Evolutionary conservation across 2,888 invertebrate species (phyloP).

Genomic region (Heteromurus nitidus): DNA sequence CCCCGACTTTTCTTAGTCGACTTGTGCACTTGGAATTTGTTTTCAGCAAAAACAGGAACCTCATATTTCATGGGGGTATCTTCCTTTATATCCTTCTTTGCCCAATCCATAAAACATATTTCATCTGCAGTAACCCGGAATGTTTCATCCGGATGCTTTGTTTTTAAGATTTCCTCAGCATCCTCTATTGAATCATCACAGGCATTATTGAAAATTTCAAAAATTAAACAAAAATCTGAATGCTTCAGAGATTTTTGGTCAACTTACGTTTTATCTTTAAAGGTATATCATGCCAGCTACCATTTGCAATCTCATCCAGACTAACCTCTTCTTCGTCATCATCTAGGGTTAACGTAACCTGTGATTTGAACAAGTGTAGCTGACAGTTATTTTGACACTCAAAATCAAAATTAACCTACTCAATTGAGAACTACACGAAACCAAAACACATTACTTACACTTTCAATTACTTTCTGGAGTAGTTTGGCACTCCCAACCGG

Average conservation of each 20-base stretch:
- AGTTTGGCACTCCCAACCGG: not conserved
- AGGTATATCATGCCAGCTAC: too few species aligned
- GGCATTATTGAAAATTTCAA: not conserved
- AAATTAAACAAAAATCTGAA: too few species aligned
- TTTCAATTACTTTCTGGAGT: constrained; percentile 16
- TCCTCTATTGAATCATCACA: not conserved
- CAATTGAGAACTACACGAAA: not conserved
- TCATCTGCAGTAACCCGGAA: too few species aligned
- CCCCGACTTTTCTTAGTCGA: too few species aligned
- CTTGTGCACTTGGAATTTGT: too few species aligned
- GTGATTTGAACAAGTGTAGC: too few species aligned
- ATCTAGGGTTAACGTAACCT: constrained; percentile 1
- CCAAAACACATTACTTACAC: not conserved
- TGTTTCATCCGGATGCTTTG: not conserved
- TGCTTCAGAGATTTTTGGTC: too few species aligned
- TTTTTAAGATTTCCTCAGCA: not conserved
- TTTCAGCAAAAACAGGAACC: too few species aligned
- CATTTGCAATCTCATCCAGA: constrained; percentile 4
- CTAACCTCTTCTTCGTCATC: constrained; percentile 19
- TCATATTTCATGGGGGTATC: not conserved
- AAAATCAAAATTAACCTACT: not conserved
- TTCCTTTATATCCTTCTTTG: not conserved
- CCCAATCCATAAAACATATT: too few species aligned
- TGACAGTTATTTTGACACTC: too few species aligned
- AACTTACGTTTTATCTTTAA: too few species aligned